These are phyloP conservation scores for Tragulus kanchil DNA, from an alignment of 2,113 vertebrate species.

Conservation along the genomic window DNA sequence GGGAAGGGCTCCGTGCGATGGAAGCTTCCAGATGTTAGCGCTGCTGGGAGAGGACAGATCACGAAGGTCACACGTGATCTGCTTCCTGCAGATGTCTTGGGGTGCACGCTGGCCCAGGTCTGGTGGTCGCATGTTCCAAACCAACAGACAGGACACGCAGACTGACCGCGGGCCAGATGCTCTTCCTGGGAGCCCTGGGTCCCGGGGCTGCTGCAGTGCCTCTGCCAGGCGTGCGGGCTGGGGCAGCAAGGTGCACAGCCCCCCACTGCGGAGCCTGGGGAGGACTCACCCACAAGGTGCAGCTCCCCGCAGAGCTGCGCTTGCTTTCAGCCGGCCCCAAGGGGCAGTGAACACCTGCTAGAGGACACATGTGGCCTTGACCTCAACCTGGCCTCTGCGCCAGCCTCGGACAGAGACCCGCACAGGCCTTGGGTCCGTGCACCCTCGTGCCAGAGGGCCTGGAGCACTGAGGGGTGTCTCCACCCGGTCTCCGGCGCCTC, in stretches of 20 bases:
- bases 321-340: background rate
- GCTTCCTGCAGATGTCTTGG: background rate
- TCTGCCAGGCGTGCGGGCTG: background rate
- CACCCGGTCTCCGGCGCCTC: rapidly evolving
- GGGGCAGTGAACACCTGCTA: background rate
- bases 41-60: background rate
- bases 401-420: background rate
- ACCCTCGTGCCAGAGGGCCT: background rate
- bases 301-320: background rate
- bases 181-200: background rate
- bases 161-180: background rate
- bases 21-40: background rate
- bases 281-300: rapidly evolving
- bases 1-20: background rate
- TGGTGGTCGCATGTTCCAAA: background rate
- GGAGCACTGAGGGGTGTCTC: background rate
- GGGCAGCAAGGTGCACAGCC: background rate
- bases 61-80: background rate
- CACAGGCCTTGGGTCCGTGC: background rate
- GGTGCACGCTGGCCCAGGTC: background rate
- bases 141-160: no score
- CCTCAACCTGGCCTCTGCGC: background rate
- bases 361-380: background rate
- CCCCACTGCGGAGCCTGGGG: rapidly evolving
- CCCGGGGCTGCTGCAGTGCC: rapidly evolving